Evolutionary conservation across 2,888 invertebrate genomes (phyloP), one percentile per base, ranked within the genome.

Genomic region (Eilema sororculum): DNA sequence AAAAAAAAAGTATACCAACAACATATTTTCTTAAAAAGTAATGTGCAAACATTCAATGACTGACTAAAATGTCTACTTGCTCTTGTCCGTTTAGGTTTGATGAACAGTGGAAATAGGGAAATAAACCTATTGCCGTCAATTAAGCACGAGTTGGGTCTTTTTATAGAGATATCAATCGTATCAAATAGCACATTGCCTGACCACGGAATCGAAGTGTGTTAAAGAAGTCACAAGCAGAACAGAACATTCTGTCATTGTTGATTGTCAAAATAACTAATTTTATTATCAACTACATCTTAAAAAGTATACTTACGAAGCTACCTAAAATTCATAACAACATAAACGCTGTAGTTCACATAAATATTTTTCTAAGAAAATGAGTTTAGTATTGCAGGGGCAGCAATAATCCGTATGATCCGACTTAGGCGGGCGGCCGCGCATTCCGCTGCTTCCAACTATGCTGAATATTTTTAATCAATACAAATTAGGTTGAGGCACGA

Each of bases 381-480:
- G 85, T 80, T 81, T 78, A 81, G 83, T 57, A 56, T 81, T 74
- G 74, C 72, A 57, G 67, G 71, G 79, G 78, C 82, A 84, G 77
- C 85, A 90, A 91, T 91, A 90, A 88, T 90, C 86, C 87, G 88
- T 89, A 87, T 88, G 84, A 86, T 86, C 79, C 83, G 80, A 78
- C 66, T 67, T 71, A 75, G 65, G 78, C 71, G 81, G 75, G 65
- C 74, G 80, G 79, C 72, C 76, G 72, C 77, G 85, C 82, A 91
- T 93, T 90, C 93, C 91, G 71, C 74, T 72, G 85, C 82, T 81
- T 82, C 76, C 84, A 95, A 95, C 94, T 95, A 95, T 95, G 94
- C 90, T 89, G 92, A 95, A 94, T 95, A 95, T 95, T 95, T 95
- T 95, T 95, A 95, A 95, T 95, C 95, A 95, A 95, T 95, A 95